Evolutionary conservation across 2,888 invertebrate species (phyloP).

Genomic region (Hydrotaea cyrtoneurina): DNA sequence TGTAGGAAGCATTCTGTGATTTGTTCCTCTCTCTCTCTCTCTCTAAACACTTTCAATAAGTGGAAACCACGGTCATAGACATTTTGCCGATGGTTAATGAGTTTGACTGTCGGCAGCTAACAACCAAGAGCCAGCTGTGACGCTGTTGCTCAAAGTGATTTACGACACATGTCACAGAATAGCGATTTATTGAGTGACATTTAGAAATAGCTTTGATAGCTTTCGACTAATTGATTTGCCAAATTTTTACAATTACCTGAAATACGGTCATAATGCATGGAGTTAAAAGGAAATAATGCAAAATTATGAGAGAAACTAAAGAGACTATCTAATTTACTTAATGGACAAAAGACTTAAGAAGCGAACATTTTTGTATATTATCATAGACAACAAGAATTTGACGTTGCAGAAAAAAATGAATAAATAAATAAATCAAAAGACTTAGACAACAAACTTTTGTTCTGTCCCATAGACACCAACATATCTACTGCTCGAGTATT

Average conservation of each 20-base stretch:
- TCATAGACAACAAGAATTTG: no score
- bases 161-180: neutral
- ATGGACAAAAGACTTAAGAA: neutral
- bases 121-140: neutral
- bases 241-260: no score
- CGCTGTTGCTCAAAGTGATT: neutral
- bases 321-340: neutral
- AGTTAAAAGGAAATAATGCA: no score
- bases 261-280: no score
- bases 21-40: neutral
- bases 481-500: neutral
- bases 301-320: conserved; percentile 4
- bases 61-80: neutral
- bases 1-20: neutral
- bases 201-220: neutral
- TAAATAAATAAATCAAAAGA: neutral
- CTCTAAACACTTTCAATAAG: neutral
- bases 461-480: neutral
- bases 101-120: neutral
- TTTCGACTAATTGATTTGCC: neutral
- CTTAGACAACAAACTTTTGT: neutral
- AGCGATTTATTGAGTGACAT: neutral
- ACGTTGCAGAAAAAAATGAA: no score
- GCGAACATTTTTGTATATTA: neutral
- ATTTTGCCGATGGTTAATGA: neutral